Evolutionary conservation across 2,888 invertebrate species (phyloP).

Genomic region (Torymus aiolomorphi): DNA sequence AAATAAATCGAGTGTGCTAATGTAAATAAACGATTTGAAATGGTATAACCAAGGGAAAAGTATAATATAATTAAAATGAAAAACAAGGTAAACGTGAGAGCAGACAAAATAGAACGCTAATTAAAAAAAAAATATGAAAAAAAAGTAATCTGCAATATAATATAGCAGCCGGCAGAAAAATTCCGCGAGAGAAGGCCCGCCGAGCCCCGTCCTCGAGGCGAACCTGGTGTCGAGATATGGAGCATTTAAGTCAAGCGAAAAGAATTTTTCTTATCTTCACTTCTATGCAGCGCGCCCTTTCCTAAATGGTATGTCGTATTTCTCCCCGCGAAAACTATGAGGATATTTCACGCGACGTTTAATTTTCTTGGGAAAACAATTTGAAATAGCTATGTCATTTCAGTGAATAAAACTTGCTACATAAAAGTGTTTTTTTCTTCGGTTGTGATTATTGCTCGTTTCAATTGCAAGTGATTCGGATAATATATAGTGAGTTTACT

Average conservation of each 20-base stretch:
- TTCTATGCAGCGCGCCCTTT: not conserved
- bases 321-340: too few relatives aligned
- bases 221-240: constrained; percentile 21
- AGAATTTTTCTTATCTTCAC: not conserved
- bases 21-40: not conserved
- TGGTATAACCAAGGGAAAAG: not conserved
- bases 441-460: too few relatives aligned
- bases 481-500: too few relatives aligned
- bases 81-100: not conserved
- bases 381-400: too few relatives aligned
- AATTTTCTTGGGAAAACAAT: too few relatives aligned
- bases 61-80: too few relatives aligned
- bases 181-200: constrained; percentile 29
- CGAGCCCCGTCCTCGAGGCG: constrained; percentile 44
- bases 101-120: not conserved
- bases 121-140: not conserved
- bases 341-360: too few relatives aligned
- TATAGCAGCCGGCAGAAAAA: constrained; percentile 7
- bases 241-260: constrained; percentile 14
- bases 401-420: too few relatives aligned
- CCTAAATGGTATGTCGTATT: too few relatives aligned
- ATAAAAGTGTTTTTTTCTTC: too few relatives aligned
- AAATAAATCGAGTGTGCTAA: not conserved
- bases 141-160: not conserved
- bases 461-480: too few relatives aligned